Percentiles rank a stretch among this genome's conserved stretches.
Evolutionary conservation across 2,797 vertebrate species (phyloP).

Genomic region (Tympanoctomys barrerae): DNA sequence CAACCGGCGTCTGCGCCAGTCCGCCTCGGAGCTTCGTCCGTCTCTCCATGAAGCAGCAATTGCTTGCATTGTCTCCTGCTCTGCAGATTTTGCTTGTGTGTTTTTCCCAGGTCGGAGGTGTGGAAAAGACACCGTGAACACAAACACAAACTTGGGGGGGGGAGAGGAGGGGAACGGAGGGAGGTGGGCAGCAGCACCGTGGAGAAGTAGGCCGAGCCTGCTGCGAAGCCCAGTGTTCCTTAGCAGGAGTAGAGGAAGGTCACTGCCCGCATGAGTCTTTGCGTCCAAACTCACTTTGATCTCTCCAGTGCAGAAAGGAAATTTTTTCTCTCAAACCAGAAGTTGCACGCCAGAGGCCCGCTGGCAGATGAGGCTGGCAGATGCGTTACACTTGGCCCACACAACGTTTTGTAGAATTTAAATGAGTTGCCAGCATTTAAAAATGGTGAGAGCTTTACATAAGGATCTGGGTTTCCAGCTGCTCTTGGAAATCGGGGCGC

Average conservation of each 20-base stretch:
- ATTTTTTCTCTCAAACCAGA: slow-evolving; percentile 64
- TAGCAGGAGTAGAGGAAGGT: background rate
- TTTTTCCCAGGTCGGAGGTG: background rate
- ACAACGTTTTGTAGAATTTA: slow-evolving; percentile 66
- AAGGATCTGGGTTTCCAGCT: slow-evolving; percentile 77
- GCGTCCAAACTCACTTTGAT: slow-evolving; percentile 52
- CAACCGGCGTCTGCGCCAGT: no score
- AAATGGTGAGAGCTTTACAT: slow-evolving; percentile 80
- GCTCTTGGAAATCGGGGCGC: slow-evolving; percentile 48
- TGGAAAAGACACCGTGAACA: background rate
- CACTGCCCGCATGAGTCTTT: background rate
- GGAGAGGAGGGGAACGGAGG: background rate
- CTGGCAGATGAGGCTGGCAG: slow-evolving; percentile 62
- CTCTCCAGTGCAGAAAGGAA: slow-evolving; percentile 59
- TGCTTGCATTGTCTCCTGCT: background rate
- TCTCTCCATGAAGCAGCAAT: background rate
- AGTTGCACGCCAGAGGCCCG: slow-evolving; percentile 64
- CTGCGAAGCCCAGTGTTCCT: slow-evolving; percentile 3
- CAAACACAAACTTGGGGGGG: background rate
- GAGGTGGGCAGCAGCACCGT: background rate
- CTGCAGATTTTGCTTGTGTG: background rate
- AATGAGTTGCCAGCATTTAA: slow-evolving; percentile 77
- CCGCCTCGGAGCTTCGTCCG: background rate
- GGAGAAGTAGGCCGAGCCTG: background rate
- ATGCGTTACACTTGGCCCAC: slow-evolving; percentile 79